Base-by-base conservation (phyloP, 2,113 vertebrate species). In the Erpornis zantholeuca region DNA sequence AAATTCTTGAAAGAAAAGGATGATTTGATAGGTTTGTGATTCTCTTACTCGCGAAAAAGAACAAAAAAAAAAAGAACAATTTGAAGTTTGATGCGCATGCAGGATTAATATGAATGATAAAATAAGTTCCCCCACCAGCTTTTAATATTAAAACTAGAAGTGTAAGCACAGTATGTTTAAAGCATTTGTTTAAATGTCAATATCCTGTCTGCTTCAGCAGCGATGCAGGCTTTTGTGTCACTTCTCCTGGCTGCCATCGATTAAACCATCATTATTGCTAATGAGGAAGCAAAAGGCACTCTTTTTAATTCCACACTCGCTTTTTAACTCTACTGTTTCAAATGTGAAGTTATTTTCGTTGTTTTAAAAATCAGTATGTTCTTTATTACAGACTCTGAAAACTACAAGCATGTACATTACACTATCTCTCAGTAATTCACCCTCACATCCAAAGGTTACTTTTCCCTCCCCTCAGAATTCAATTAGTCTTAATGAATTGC, bases 141-240 rank as follows among this genome's bases (percentile, higher is more conserved):
- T 93, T 91, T 91, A 87, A 54, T 82, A 85, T 77, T 80, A 80
- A 73, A 92, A 79, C 61, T 40, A 73, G 80, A 95, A 79, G 77
- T 61, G 65, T 87, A 94, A 94, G 78, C 78, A 89, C 31, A 92
- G 68, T 59, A 78, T 61, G 56, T 82, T 95, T 87, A 82, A 91
- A 69, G 29, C 70, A 89, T 94, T 94, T 97, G 50, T 85, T 94
- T 73, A 94, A 95, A 92, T 63, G 86, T 94, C 96, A 87, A 92
- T 94, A 96, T 47, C 31, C 35, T 91, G 33, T 38, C 81, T 94
- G 94, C 73, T 90, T 89, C 91, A 90, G 59, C 59, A 92, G 63
- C 0, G 0, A 52, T 44, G 81, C 53, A 72, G 70, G 52, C 13
- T 90, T 95, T 82, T 85, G 50, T 94, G 90, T 87, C 91, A 75